Evolutionary conservation across 2,113 vertebrate genomes (phyloP).

Genomic region (Pyrgilauda ruficollis): DNA sequence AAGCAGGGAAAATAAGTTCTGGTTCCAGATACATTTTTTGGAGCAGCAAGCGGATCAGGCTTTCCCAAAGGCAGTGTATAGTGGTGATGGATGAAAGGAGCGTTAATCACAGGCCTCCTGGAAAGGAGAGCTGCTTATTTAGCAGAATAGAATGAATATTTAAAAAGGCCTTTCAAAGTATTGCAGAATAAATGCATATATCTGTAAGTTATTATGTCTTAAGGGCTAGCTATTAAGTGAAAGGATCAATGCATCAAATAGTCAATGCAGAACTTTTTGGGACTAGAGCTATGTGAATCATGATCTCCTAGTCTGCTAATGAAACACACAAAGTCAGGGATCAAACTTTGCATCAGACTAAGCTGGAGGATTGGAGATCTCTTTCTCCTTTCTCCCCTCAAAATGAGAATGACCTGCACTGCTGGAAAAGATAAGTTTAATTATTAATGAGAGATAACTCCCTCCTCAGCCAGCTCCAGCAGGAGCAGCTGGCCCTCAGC

Average conservation of each 20-base stretch:
- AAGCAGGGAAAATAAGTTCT: slow-evolving; percentile 9
- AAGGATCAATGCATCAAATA: slow-evolving; percentile 60
- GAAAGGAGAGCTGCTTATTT: slow-evolving; percentile 61
- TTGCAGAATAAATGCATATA: slow-evolving; percentile 65
- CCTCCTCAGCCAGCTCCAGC: neutral
- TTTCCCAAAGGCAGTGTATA: slow-evolving; percentile 36
- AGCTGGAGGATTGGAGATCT: neutral
- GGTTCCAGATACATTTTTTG: slow-evolving; percentile 21
- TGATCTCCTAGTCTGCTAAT: neutral
- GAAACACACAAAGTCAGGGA: neutral
- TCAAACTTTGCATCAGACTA: neutral
- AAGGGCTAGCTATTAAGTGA: slow-evolving; percentile 54
- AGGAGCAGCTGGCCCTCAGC: neutral
- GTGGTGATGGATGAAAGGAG: slow-evolving; percentile 40
- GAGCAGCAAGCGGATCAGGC: slow-evolving; percentile 7
- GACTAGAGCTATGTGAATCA: neutral
- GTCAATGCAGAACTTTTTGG: slow-evolving; percentile 44
- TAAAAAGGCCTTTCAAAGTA: slow-evolving; percentile 59
- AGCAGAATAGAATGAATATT: slow-evolving; percentile 65
- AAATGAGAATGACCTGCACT: neutral
- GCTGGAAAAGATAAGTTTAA: neutral
- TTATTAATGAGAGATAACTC: neutral
- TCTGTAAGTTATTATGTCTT: slow-evolving; percentile 62
- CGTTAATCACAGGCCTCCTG: slow-evolving; percentile 52
- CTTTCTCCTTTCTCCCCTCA: neutral